Percentiles rank a stretch among this genome's conserved stretches.
Evolutionary conservation across 2,113 vertebrate genomes (phyloP).

Genomic region (Chauna torquata): DNA sequence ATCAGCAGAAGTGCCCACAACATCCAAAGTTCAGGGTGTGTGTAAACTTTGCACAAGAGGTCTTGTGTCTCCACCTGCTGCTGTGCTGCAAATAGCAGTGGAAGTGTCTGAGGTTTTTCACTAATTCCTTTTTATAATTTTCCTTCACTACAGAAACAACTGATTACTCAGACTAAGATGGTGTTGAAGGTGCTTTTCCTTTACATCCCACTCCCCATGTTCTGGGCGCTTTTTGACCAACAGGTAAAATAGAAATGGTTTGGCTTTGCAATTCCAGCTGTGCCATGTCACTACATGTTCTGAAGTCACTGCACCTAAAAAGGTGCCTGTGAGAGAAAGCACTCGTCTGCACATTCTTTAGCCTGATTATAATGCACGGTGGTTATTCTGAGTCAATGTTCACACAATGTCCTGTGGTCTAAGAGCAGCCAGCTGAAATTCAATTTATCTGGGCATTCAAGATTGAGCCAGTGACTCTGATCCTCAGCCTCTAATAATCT

Average conservation of each 20-base stretch:
- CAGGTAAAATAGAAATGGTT: conserved; percentile 82
- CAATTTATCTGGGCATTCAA: not conserved
- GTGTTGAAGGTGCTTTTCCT: conserved; percentile 91
- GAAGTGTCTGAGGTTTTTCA: not conserved
- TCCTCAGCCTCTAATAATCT: not conserved
- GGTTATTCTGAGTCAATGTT: not conserved
- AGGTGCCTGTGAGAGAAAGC: not conserved
- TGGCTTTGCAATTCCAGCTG: not conserved
- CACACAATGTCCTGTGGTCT: not conserved
- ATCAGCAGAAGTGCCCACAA: not conserved
- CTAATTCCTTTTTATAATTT: not conserved
- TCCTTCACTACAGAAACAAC: conserved; percentile 80
- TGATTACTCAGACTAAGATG: conserved; percentile 93
- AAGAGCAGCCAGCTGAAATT: not conserved
- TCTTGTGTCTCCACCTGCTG: not conserved
- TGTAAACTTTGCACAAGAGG: not conserved
- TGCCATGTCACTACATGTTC: not conserved
- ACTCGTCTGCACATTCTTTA: not conserved
- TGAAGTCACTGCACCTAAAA: not conserved
- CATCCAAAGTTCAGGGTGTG: not conserved
- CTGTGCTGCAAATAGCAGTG: not conserved
- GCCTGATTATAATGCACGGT: not conserved
- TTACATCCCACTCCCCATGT: conserved; percentile 95
- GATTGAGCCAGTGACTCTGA: not conserved
- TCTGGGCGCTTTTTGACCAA: conserved; percentile 97